These are phyloP conservation scores for Procavia capensis DNA, from an alignment of 2,113 vertebrate genomes.

Conservation along the genomic window DNA sequence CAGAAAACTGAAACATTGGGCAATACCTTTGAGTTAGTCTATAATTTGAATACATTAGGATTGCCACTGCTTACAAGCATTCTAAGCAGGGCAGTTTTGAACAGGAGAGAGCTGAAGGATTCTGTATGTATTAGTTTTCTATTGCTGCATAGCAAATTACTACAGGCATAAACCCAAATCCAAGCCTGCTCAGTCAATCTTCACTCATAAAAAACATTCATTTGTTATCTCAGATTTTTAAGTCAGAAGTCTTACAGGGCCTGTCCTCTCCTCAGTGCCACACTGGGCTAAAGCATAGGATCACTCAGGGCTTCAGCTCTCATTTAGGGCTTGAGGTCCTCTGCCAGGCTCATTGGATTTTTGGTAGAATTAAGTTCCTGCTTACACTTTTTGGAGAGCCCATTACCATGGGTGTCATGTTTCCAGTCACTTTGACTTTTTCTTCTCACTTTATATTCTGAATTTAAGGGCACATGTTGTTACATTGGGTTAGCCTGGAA, in stretches of 20 bases:
- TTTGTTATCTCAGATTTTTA: background rate
- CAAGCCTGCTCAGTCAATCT: too few species aligned
- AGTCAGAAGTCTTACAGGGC: background rate
- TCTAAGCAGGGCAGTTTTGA: background rate
- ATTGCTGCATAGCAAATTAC: background rate
- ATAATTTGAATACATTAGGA: background rate
- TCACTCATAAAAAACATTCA: background rate
- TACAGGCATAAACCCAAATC: background rate
- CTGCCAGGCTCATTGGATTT: background rate
- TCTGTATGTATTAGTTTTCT: slow-evolving; percentile 10
- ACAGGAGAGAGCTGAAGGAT: background rate
- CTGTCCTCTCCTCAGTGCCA: background rate
- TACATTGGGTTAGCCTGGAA: background rate
- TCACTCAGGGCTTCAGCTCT: background rate
- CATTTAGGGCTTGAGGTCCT: background rate
- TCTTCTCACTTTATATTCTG: background rate
- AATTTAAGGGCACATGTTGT: background rate
- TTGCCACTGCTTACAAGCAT: background rate
- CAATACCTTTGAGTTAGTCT: background rate
- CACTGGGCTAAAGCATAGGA: background rate
- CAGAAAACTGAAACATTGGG: background rate
- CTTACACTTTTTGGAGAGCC: background rate
- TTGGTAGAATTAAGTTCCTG: background rate
- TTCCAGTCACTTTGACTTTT: background rate
- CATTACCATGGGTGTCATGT: background rate